Evolutionary conservation across 2,888 invertebrate genomes (phyloP).

Genomic region (Mesorhabditis belari): DNA sequence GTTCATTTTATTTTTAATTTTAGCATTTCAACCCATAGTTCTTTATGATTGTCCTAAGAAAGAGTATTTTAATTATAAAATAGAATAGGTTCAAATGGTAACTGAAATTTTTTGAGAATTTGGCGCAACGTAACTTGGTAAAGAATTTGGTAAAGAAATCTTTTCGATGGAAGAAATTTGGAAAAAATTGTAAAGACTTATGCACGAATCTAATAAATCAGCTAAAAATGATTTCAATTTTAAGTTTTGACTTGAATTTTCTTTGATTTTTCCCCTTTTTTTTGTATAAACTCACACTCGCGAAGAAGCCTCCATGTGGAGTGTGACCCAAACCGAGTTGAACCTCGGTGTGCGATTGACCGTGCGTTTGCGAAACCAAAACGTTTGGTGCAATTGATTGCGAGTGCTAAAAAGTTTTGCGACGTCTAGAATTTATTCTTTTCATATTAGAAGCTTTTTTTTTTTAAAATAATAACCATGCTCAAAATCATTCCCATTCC

Average conservation of each 20-base stretch:
- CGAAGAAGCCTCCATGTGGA: conserved; percentile 29
- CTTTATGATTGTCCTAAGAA: too few relatives aligned
- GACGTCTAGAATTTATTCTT: too few relatives aligned
- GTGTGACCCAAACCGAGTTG: conserved; percentile 26
- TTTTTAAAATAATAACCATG: too few relatives aligned
- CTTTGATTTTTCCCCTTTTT: not conserved
- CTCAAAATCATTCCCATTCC: too few relatives aligned
- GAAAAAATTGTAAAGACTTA: too few relatives aligned
- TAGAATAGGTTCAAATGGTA: too few relatives aligned
- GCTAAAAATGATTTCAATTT: not conserved
- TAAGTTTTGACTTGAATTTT: not conserved
- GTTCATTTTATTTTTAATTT: too few relatives aligned
- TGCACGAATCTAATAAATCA: not conserved
- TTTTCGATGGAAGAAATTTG: not conserved
- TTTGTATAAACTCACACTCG: conserved; percentile 18
- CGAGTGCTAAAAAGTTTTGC: not conserved
- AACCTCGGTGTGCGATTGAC: conserved; percentile 23
- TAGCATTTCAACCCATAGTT: too few relatives aligned
- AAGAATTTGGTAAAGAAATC: not conserved
- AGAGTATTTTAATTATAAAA: too few relatives aligned
- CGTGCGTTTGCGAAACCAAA: not conserved
- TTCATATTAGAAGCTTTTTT: too few relatives aligned
- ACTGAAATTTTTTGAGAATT: too few relatives aligned
- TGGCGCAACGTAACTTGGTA: too few relatives aligned
- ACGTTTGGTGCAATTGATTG: not conserved